A percentile compares a stretch with the other conserved stretches of the same genome.
Evolutionary conservation across 2,113 vertebrate species (phyloP).

Genomic region (Rhagologus leucostigma): DNA sequence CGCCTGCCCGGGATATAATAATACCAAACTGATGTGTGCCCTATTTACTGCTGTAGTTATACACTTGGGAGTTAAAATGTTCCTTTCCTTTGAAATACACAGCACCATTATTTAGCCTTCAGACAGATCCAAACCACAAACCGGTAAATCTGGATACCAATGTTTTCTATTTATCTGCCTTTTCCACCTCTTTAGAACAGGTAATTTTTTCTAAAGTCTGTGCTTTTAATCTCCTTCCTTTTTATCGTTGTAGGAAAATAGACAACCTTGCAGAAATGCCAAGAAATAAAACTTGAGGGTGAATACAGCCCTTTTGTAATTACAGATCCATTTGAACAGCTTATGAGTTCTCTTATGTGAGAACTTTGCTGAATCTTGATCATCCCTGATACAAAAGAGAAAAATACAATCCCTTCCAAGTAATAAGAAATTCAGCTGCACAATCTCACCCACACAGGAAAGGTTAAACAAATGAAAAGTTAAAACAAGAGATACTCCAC

Average conservation of each 20-base stretch:
- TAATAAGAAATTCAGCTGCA: background rate
- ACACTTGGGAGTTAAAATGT: background rate
- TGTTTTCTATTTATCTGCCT: background rate
- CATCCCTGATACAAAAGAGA: background rate
- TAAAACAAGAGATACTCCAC: background rate
- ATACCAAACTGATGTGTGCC: background rate
- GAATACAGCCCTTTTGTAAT: background rate
- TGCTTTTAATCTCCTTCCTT: background rate
- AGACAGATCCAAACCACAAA: background rate
- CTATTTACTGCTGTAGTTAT: background rate
- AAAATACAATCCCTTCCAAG: background rate
- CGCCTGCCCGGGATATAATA: background rate
- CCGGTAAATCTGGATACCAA: background rate
- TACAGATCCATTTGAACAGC: background rate
- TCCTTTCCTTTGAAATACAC: background rate
- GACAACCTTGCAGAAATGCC: background rate
- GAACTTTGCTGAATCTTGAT: background rate
- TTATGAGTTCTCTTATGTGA: background rate
- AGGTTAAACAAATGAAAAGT: constrained; percentile 29
- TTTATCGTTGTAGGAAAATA: background rate
- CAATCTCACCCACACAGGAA: background rate
- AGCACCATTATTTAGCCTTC: background rate
- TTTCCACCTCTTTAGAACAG: background rate
- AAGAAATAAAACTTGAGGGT: background rate
- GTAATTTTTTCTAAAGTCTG: background rate